Conservation (phyloP, 2,888 invertebrate species). For the Cephalotes varians region DNA sequence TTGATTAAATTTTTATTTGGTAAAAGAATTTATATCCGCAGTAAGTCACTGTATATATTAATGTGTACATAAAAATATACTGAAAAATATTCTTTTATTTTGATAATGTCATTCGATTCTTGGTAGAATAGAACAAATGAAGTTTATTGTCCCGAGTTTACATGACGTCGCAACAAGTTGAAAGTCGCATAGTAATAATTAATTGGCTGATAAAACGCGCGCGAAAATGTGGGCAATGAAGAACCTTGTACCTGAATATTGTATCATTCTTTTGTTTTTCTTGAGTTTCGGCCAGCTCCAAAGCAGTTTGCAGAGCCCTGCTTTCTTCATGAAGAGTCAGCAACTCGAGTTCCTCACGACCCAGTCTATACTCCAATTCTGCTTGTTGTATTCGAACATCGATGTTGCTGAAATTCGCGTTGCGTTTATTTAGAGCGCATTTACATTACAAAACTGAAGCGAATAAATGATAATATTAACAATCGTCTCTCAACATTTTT, state of each 20-base stretch:
- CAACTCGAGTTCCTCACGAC: slow-evolving; percentile 95
- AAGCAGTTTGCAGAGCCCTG: slow-evolving; percentile 91
- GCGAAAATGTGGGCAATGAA: not conserved
- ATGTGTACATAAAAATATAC: not conserved
- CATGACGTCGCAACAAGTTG: not conserved
- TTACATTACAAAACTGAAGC: not conserved
- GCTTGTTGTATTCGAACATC: slow-evolving; percentile 96
- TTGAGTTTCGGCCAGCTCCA: slow-evolving; percentile 88
- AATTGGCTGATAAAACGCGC: not conserved
- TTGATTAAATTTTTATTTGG: not conserved
- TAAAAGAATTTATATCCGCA: not conserved
- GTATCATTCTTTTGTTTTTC: slow-evolving; percentile 87
- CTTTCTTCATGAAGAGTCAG: slow-evolving; percentile 94
- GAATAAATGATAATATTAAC: not conserved
- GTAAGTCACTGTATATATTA: not conserved
- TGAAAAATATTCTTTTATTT: not conserved
- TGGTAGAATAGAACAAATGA: not conserved
- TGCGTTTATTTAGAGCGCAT: not conserved
- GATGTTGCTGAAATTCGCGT: slow-evolving; percentile 90
- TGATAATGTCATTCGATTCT: not conserved
- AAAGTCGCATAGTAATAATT: not conserved
- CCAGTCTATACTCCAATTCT: slow-evolving; percentile 95
- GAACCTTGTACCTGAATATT: slow-evolving; percentile 87
- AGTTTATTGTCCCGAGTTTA: not conserved
- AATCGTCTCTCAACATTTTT: not conserved